Conservation (phyloP, 2,888 invertebrate species). For the Papilio gigon region DNA sequence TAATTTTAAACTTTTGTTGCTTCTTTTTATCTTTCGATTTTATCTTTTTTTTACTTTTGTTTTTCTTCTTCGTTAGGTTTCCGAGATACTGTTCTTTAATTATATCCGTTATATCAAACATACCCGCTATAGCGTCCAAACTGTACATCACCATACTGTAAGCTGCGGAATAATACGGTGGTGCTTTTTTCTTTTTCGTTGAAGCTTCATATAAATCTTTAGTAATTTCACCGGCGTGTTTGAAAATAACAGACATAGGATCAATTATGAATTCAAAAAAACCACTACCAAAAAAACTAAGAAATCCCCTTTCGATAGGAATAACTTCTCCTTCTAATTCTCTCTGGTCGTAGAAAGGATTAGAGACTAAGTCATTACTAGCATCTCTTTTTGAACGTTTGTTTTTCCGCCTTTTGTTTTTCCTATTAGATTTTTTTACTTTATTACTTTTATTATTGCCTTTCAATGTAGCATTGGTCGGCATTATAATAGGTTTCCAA, state of each 20-base stretch:
- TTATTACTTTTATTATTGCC: conserved; percentile 46
- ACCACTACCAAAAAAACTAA: conserved; percentile 48
- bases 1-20: conserved; percentile 43
- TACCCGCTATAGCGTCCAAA: conserved; percentile 66
- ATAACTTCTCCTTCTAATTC: background rate
- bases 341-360: conserved; percentile 1
- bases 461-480: conserved; percentile 51
- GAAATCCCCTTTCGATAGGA: background rate
- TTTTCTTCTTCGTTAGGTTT: conserved; percentile 45
- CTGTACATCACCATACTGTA: conserved; percentile 65
- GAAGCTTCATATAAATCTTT: conserved; percentile 57
- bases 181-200: conserved; percentile 58
- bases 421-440: conserved; percentile 50
- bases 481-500: conserved; percentile 69
- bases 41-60: conserved; percentile 44
- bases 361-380: conserved; percentile 7
- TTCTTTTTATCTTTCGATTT: conserved; percentile 45
- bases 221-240: conserved; percentile 56
- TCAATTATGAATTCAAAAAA: conserved; percentile 56
- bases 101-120: conserved; percentile 60
- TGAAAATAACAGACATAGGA: conserved; percentile 54
- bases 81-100: conserved; percentile 53
- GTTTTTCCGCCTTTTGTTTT: conserved; percentile 51
- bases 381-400: conserved; percentile 58
- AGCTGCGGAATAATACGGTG: conserved; percentile 62